Conservation (phyloP, 2,797 vertebrate genomes). For the Apodemus agrarius region DNA sequence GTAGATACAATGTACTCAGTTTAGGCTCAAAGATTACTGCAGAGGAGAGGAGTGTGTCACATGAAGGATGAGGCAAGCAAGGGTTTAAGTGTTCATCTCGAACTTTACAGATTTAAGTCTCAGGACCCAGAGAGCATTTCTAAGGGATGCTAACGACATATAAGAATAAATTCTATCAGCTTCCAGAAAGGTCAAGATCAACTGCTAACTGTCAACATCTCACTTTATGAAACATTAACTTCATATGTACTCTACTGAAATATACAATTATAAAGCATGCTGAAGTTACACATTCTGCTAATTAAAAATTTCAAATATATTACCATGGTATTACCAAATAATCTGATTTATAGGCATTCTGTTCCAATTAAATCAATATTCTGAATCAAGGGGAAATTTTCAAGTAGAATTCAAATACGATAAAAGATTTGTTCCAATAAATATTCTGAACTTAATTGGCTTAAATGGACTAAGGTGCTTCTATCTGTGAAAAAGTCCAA, state of each 20-base stretch:
- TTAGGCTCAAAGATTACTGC: not conserved
- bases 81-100: not conserved
- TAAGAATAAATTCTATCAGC: not conserved
- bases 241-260: slow-evolving; percentile 6
- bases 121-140: not conserved
- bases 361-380: slow-evolving; percentile 83
- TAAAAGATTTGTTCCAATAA: slow-evolving; percentile 86
- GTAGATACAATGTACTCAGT: no score
- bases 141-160: not conserved
- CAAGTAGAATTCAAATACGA: slow-evolving; percentile 84
- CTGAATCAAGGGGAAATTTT: slow-evolving; percentile 85
- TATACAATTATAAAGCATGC: slow-evolving; percentile 58
- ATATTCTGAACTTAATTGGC: slow-evolving; percentile 88
- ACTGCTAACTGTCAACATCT: not conserved
- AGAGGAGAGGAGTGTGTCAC: not conserved
- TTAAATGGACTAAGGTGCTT: slow-evolving; percentile 91
- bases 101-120: not conserved
- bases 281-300: slow-evolving; percentile 67
- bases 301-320: slow-evolving; percentile 68
- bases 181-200: slow-evolving; percentile 20
- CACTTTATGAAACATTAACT: not conserved
- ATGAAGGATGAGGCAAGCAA: not conserved
- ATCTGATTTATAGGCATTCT: slow-evolving; percentile 71
- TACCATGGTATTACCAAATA: slow-evolving; percentile 59
- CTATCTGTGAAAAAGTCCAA: slow-evolving; percentile 94